A percentile compares a stretch with the other conserved stretches of the same genome.
These are phyloP conservation scores for Corydoras maculifer DNA, from an alignment of 2,113 vertebrate genomes.

Conservation along the genomic window DNA sequence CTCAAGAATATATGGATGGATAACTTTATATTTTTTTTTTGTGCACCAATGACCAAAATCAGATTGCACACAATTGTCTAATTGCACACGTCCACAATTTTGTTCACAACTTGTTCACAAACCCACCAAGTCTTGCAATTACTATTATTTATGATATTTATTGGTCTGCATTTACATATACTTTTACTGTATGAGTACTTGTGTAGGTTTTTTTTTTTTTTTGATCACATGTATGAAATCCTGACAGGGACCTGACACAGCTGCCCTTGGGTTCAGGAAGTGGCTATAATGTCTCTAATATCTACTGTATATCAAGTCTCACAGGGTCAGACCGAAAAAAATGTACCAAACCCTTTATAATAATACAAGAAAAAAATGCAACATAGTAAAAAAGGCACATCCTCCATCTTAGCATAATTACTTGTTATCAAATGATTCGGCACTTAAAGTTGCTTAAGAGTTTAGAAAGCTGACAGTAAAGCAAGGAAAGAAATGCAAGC, in stretches of 20 bases:
- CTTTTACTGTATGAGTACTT: too few relatives aligned
- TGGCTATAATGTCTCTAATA: not conserved
- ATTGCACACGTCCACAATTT: too few relatives aligned
- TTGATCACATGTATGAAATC: not conserved
- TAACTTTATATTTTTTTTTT: too few relatives aligned
- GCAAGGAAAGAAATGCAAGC: constrained; percentile 20
- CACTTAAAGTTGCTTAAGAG: constrained; percentile 14
- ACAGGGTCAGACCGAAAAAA: not conserved
- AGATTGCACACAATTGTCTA: too few relatives aligned
- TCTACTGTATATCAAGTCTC: not conserved
- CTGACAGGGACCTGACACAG: constrained; percentile 3
- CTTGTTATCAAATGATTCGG: constrained; percentile 16
- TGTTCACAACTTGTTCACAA: too few relatives aligned
- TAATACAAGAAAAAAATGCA: not conserved
- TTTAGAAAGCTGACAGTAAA: constrained; percentile 24
- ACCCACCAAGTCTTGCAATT: too few relatives aligned
- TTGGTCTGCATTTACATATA: too few relatives aligned
- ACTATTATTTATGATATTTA: too few relatives aligned
- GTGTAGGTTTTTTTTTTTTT: too few relatives aligned
- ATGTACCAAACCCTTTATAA: not conserved
- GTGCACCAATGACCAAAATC: too few relatives aligned
- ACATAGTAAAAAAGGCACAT: constrained; percentile 13
- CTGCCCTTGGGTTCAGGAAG: not conserved
- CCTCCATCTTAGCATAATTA: constrained; percentile 44
- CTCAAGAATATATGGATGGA: too few relatives aligned